These are phyloP conservation scores for Nestor notabilis DNA, from an alignment of 2,113 vertebrate genomes.

Conservation along the genomic window DNA sequence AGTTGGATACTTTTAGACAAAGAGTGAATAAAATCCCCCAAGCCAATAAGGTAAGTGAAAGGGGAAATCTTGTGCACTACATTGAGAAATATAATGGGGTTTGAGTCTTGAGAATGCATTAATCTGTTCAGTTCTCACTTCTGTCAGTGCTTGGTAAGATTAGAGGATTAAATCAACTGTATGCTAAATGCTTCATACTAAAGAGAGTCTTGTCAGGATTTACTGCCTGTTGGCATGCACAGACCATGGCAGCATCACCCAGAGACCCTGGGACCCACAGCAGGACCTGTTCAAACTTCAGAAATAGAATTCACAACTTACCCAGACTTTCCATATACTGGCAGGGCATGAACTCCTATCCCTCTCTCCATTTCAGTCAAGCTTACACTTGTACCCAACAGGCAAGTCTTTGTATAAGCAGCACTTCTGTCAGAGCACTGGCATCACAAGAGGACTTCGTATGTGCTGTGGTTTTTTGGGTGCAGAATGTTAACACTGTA, in stretches of 20 bases:
- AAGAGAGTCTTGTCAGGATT: not conserved
- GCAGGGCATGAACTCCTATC: not conserved
- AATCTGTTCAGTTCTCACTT: slow-evolving; percentile 6
- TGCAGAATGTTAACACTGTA: not conserved
- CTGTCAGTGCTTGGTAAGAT: slow-evolving; percentile 18
- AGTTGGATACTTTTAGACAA: not conserved
- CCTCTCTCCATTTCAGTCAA: not conserved
- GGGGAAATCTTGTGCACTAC: not conserved
- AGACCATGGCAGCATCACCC: not conserved
- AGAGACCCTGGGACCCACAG: not conserved
- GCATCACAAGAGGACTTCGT: not conserved
- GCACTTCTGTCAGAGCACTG: not conserved
- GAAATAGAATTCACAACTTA: slow-evolving; percentile 12
- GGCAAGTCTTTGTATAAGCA: slow-evolving; percentile 6
- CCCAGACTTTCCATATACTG: not conserved
- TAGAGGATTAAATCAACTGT: slow-evolving; percentile 37
- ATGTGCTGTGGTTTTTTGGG: not conserved
- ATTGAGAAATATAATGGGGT: not conserved
- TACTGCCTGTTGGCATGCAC: not conserved
- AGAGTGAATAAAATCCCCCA: not conserved
- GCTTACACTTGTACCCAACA: not conserved
- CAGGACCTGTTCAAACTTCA: not conserved
- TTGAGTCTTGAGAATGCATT: slow-evolving; percentile 23
- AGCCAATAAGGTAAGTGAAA: not conserved
- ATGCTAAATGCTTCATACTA: not conserved